Conservation (phyloP, 53 echinoderm and acorn worm genomes). For the Echinarachnius parma region DNA sequence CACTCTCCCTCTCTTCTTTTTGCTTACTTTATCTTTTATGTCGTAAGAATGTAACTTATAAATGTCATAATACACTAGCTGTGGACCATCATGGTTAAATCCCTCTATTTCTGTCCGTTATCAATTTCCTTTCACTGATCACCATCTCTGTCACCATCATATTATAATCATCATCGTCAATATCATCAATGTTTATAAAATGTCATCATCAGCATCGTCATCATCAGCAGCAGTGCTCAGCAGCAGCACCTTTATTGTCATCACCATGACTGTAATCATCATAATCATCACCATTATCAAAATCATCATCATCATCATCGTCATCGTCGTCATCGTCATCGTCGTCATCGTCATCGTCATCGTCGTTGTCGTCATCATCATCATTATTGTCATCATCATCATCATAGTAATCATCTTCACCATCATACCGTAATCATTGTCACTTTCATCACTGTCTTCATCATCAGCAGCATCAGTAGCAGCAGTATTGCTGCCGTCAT, state of each 20-base stretch:
- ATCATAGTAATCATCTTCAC: neutral
- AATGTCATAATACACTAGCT: too few relatives aligned
- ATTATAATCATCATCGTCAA: neutral
- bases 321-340: neutral
- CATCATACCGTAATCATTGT: neutral
- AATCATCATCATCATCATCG: neutral
- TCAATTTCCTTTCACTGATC: too few relatives aligned
- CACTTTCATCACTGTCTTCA: neutral
- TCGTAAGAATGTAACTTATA: too few relatives aligned
- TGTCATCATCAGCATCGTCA: neutral
- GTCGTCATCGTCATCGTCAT: neutral
- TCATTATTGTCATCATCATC: neutral
- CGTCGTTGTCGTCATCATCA: neutral
- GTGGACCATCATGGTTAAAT: too few relatives aligned
- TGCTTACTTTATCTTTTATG: too few relatives aligned
- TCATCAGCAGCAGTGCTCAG: neutral
- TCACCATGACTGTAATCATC: neutral
- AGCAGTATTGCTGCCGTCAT: neutral
- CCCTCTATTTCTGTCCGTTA: too few relatives aligned
- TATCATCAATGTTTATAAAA: too few relatives aligned
- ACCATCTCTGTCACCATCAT: too few relatives aligned
- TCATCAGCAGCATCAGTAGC: neutral
- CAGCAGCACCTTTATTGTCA: neutral
- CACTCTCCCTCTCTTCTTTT: too few relatives aligned
- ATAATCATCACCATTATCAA: neutral